Evolutionary conservation across 2,113 vertebrate genomes (phyloP), one percentile per base, ranked within the genome.

Genomic region (Cebus imitator): DNA sequence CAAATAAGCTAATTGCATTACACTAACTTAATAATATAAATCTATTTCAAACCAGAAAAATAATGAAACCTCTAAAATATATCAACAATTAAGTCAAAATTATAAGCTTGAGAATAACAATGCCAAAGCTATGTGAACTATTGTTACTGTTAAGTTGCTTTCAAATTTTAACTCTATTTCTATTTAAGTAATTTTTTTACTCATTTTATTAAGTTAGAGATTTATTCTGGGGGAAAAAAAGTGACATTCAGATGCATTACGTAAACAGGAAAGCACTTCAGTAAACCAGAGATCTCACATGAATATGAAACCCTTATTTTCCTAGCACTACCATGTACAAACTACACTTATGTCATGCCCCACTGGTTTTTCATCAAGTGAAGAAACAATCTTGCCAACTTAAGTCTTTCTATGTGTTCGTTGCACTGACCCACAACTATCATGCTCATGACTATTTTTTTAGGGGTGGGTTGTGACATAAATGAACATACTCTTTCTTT

Each of bases 61-160:
- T 66, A 96, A 96, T 90, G n/a, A 91, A 96, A 96, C 45, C 45
- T 91, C 95, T 75, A 96, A 98, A 97, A 95, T 57, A 87, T 23
- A 82, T 85, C 70, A 68, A 94, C 8, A 87, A 78, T 52, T 73
- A 72, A 93, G 45, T 57, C 7, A 82, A 70, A 97, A 97, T 48
- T 45, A 0, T 3, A 97, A 70, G 30, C 57, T 58, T 45, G 23
- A 40, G 86, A 87, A 91, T 8, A 90, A 35, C 23, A 95, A 92
- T n/a, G 43, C 11, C 92, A 90, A 97, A 6, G 40, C 18, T 50
- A 83, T 20, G 43, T 4, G 11, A 75, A 75, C 57, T 91, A 83
- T 37, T 94, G 72, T 93, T 96, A 83, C n/a, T 80, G 75, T 80
- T 45, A 87, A 93, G n/a, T 94, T 57, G 86, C 55, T 92, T 83